phyloP scores from a whole-genome alignment of 2,113 vertebrate genomes.

The Nyctibius bracteatus region DNA sequence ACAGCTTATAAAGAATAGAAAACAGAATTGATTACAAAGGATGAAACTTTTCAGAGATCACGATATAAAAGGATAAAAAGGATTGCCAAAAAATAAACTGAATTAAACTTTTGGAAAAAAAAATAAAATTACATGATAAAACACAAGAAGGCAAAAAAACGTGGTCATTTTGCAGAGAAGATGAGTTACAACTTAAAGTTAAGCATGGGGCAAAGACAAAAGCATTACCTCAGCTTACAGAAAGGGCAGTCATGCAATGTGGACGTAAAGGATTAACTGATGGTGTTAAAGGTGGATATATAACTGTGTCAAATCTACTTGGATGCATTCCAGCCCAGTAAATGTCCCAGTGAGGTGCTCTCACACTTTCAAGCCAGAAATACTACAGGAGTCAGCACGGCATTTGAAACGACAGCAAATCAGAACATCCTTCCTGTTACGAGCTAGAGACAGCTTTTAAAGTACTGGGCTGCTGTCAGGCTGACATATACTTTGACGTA shows the following conservation, averaged over 20 bases:
- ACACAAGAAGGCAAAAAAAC: not conserved
- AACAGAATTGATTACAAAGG: not conserved
- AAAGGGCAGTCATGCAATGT: not conserved
- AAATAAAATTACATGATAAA: not conserved
- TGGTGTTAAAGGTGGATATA: not conserved
- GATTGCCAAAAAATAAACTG: not conserved
- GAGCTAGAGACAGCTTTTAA: not conserved
- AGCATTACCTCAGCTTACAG: not conserved
- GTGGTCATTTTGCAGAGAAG: not conserved
- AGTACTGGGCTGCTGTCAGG: not conserved
- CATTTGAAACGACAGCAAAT: not conserved
- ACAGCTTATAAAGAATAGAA: not conserved
- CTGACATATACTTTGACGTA: not conserved
- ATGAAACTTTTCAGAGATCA: not conserved
- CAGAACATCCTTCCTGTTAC: not conserved
- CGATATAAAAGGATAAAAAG: not conserved
- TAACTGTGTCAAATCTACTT: not conserved
- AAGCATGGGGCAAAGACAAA: not conserved
- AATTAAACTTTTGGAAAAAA: not conserved
- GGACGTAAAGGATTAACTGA: conserved; percentile 5
- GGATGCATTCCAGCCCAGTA: not conserved
- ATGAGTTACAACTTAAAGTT: not conserved
- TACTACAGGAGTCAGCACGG: not conserved
- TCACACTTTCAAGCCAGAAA: not conserved
- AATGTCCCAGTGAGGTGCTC: not conserved